These are phyloP conservation scores for Megalops cyprinoides DNA, from an alignment of 2,797 vertebrate genomes.

Conservation along the genomic window DNA sequence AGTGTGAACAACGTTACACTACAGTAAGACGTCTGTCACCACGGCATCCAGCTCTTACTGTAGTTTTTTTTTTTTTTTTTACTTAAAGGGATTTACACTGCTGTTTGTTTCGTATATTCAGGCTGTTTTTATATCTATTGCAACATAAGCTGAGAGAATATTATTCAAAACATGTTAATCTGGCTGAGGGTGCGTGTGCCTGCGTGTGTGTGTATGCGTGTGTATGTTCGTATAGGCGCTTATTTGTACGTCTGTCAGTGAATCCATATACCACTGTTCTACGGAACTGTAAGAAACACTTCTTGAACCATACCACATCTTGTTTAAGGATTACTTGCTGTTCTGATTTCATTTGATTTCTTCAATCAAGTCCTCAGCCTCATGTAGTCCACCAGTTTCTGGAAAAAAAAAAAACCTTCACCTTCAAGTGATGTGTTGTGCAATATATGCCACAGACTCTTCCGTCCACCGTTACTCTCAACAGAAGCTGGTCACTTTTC, in stretches of 20 bases:
- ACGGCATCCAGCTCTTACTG: slow-evolving; percentile 60
- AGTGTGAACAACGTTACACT: slow-evolving; percentile 55
- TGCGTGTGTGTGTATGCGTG: background rate
- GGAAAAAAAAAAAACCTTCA: slow-evolving; percentile 50
- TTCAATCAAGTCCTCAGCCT: slow-evolving; percentile 53
- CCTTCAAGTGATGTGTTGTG: slow-evolving; percentile 72
- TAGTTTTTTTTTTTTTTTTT: slow-evolving; percentile 40
- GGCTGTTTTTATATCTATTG: slow-evolving; percentile 55
- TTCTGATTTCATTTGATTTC: slow-evolving; percentile 18
- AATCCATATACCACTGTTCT: slow-evolving; percentile 55
- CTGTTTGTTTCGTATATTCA: slow-evolving; percentile 51
- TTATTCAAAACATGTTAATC: slow-evolving; percentile 51
- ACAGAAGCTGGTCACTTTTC: slow-evolving; percentile 52
- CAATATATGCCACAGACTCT: slow-evolving; percentile 73
- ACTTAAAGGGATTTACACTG: slow-evolving; percentile 65
- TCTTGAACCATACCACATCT: slow-evolving; percentile 15
- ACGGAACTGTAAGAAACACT: slow-evolving; percentile 45
- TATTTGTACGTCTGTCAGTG: slow-evolving; percentile 62
- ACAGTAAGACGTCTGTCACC: slow-evolving; percentile 62
- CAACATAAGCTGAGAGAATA: slow-evolving; percentile 71
- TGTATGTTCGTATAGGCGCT: slow-evolving; percentile 44
- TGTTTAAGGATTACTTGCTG: slow-evolving; percentile 23
- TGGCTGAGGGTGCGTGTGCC: slow-evolving; percentile 34
- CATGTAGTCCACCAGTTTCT: slow-evolving; percentile 52
- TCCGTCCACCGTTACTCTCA: slow-evolving; percentile 66